Evolutionary conservation across 2,797 vertebrate genomes (phyloP), one percentile per base, ranked within the genome.

Genomic region (Sitta carolinensis): DNA sequence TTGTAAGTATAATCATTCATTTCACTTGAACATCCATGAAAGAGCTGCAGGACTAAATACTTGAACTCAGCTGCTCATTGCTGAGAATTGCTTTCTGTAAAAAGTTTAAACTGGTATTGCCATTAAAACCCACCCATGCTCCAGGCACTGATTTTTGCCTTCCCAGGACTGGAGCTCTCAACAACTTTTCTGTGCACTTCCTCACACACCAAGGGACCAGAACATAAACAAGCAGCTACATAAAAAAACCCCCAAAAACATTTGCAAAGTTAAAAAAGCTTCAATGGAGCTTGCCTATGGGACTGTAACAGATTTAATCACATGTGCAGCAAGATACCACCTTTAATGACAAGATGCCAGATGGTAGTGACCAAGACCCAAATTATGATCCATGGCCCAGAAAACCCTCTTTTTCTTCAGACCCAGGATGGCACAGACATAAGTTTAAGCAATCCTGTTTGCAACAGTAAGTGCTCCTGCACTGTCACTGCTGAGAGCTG

Each of bases 21-120:
- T 91, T 82, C 50, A 73, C 22, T 62, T 54, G 52, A 95, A 77
- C 77, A 90, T 29, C 74, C 87, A 84, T 73, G 80, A 90, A 89
- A 90, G 59, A 75, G 67, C 45, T 94, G 52, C 87, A 84, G 42
- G 42, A 93, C 47, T 67, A 84, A 83, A 75, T 54, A 38, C 29
- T 78, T 89, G 22, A 81, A 75, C n/a, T 85, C 62, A 38, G 75
- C 76, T 76, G 62, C 74, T 79, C 8, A 57, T 26, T 25, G 38
- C 70, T 91, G 55, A 84, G 51, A 88, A 63, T 7, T 84, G 34
- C 27, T 79, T 94, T 66, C 73, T 84, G 51, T 54, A 74, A 67
- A 59, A 90, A 58, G 74, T 84, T 84, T 54, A 94, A 90, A 84
- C 66, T 70, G 73, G 54, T 55, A 87, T 32, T 17, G 1, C 51